Evolutionary conservation across 2,113 vertebrate genomes (phyloP).

Genomic region (Oreochromis tanganicae): DNA sequence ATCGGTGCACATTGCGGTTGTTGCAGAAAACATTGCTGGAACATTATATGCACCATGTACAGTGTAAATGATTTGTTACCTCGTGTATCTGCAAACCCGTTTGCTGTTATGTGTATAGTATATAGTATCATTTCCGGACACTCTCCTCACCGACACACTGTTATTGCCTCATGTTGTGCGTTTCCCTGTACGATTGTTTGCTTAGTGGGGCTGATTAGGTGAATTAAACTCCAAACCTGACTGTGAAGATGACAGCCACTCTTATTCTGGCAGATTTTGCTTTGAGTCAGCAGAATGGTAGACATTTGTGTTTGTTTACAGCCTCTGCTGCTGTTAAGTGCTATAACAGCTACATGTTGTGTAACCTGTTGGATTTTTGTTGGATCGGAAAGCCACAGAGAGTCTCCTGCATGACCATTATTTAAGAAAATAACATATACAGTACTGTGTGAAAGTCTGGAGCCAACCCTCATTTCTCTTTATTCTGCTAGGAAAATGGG

Average conservation of each 20-base stretch:
- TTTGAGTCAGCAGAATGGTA: conserved; percentile 33
- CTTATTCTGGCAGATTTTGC: conserved; percentile 6
- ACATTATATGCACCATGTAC: not conserved
- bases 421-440: not conserved
- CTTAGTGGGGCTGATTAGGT: conserved; percentile 20
- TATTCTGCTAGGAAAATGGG: not conserved
- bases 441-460: not conserved
- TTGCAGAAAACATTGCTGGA: not conserved
- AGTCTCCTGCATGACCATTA: not conserved
- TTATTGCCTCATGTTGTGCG: not conserved
- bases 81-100: not conserved
- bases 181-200: conserved; percentile 36
- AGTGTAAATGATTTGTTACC: not conserved
- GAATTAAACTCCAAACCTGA: conserved; percentile 37
- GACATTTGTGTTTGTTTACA: conserved; percentile 11
- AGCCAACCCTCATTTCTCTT: not conserved
- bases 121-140: not conserved
- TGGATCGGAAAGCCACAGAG: not conserved
- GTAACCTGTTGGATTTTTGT: conserved; percentile 2
- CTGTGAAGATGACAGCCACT: conserved; percentile 22
- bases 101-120: not conserved
- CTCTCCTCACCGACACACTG: not conserved
- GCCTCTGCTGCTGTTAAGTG: conserved; percentile 25
- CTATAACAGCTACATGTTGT: conserved; percentile 37
- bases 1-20: not conserved